A percentile compares a stretch with the other conserved stretches of the same genome.
Evolutionary conservation across 2,113 vertebrate species (phyloP).

Genomic region (Progne subis): DNA sequence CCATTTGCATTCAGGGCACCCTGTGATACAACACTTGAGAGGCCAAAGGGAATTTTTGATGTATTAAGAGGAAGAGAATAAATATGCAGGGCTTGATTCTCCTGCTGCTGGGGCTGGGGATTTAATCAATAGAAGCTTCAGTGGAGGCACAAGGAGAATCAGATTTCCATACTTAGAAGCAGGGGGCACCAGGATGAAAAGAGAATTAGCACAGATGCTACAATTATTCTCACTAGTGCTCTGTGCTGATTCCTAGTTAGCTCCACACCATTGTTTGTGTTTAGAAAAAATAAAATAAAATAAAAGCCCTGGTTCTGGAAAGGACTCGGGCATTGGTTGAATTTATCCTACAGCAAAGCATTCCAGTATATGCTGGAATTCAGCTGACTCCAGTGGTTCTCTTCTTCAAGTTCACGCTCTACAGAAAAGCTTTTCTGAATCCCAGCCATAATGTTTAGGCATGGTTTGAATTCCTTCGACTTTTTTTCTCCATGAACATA

Average conservation of each 20-base stretch:
- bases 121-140: conserved; percentile 48
- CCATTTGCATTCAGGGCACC: conserved; percentile 33
- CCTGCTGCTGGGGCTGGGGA: conserved; percentile 20
- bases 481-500: neutral
- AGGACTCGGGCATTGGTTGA: neutral
- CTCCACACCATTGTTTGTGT: neutral
- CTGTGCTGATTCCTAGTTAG: neutral
- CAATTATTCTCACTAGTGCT: neutral
- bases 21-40: conserved; percentile 21
- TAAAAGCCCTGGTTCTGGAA: neutral
- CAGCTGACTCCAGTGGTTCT: conserved; percentile 1
- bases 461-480: neutral
- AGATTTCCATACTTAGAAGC: neutral
- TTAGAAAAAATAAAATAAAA: neutral
- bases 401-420: neutral
- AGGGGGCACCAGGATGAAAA: neutral
- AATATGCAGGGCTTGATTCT: conserved; percentile 14
- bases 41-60: conserved; percentile 34
- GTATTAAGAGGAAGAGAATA: conserved; percentile 38
- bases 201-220: neutral
- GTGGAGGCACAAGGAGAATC: conserved; percentile 3
- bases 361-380: neutral
- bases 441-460: neutral
- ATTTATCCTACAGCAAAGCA: neutral
- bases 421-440: neutral